phyloP scores from a whole-genome alignment of 2,113 vertebrate species.

The Pygathrix nemaeus region DNA sequence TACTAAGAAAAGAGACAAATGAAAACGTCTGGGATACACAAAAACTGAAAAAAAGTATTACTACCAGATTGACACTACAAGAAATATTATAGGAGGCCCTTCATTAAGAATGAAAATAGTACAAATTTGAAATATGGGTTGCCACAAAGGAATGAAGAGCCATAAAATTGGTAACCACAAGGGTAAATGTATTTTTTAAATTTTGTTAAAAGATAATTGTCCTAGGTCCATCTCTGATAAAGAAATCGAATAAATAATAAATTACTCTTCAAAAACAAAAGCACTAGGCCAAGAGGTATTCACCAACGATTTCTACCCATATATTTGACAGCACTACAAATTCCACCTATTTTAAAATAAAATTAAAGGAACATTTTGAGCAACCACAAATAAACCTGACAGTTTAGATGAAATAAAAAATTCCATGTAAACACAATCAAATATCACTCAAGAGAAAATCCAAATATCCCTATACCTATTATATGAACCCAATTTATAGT shows the following conservation, averaged over 20 bases:
- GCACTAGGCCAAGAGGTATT: neutral
- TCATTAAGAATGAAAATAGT: neutral
- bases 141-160: neutral
- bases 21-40: neutral
- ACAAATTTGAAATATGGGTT: neutral
- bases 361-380: neutral
- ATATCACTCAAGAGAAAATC: neutral
- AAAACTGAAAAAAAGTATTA: neutral
- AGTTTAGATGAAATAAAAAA: neutral
- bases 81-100: neutral
- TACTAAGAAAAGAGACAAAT: neutral
- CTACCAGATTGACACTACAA: neutral
- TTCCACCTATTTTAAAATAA: neutral
- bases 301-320: neutral
- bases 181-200: neutral
- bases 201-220: neutral
- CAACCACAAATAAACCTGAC: neutral
- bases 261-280: neutral
- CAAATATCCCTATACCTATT: neutral
- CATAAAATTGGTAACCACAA: neutral
- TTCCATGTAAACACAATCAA: neutral
- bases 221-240: neutral
- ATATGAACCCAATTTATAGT: neutral
- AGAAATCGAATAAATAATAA: neutral
- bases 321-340: neutral